These are phyloP conservation scores for Agrotis clavis DNA, from an alignment of 2,888 invertebrate genomes.

Conservation along the genomic window DNA sequence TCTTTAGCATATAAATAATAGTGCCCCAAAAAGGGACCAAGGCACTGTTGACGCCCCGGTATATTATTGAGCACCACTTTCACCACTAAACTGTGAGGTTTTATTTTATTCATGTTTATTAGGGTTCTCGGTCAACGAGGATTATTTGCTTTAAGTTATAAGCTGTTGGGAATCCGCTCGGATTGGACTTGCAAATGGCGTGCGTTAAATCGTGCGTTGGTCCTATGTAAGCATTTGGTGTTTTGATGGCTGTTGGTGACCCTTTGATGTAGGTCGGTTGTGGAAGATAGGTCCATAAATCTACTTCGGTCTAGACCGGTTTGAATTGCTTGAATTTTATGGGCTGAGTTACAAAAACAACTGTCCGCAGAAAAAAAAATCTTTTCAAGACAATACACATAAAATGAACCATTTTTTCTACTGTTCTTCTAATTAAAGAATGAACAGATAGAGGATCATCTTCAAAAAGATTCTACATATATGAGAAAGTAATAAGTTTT, in stretches of 20 bases:
- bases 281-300: constrained; percentile 1
- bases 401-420: no score
- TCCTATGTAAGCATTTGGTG: constrained; percentile 42
- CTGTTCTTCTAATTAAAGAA: no score
- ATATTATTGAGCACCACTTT: constrained; percentile 64
- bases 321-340: neutral
- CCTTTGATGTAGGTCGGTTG: constrained; percentile 2
- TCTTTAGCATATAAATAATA: constrained; percentile 76
- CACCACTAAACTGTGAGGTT: constrained; percentile 63
- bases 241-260: constrained; percentile 25
- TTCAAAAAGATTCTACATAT: neutral
- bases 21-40: constrained; percentile 69
- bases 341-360: neutral
- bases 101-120: constrained; percentile 68
- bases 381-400: no score
- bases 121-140: constrained; percentile 61
- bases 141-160: constrained; percentile 66
- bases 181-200: constrained; percentile 63
- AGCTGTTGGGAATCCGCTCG: constrained; percentile 57
- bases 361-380: no score
- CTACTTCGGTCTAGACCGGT: neutral
- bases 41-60: constrained; percentile 60
- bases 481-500: no score
- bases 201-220: constrained; percentile 46
- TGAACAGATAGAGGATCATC: neutral